Evolutionary conservation across 2,888 invertebrate species (phyloP).

Genomic region (Timandra comae): DNA sequence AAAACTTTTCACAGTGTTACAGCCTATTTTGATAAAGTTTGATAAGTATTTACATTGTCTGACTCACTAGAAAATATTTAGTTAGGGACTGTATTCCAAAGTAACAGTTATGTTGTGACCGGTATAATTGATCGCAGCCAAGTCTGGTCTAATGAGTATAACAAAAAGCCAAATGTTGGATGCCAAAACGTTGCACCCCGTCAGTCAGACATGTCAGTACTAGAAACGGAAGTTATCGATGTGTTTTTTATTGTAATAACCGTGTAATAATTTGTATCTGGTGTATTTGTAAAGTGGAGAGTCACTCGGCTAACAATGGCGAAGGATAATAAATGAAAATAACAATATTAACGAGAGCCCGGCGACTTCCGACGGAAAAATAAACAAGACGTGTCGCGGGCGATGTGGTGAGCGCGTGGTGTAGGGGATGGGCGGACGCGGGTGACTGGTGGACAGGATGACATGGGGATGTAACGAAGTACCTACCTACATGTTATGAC

Average conservation of each 20-base stretch:
- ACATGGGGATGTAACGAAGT: not conserved
- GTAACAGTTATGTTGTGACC: too few species aligned
- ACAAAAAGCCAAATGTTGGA: too few species aligned
- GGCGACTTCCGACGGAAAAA: constrained; percentile 50
- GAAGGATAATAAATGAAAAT: constrained; percentile 44
- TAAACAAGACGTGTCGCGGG: constrained; percentile 49
- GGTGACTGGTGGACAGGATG: not conserved
- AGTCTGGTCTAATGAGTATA: too few species aligned
- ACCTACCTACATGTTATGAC: not conserved
- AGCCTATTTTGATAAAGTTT: too few species aligned
- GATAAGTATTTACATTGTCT: too few species aligned
- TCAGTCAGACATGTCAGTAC: too few species aligned
- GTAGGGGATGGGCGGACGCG: constrained; percentile 19
- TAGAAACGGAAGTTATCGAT: not conserved
- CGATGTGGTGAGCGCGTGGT: constrained; percentile 26
- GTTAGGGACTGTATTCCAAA: too few species aligned
- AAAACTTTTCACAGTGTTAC: too few species aligned
- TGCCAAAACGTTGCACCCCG: too few species aligned
- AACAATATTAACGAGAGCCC: constrained; percentile 45
- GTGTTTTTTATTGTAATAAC: not conserved
- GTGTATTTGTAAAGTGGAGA: constrained; percentile 24
- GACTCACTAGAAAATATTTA: too few species aligned
- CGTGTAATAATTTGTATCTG: too few species aligned
- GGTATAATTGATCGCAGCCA: too few species aligned
- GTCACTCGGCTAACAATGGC: constrained; percentile 40